phyloP scores from a whole-genome alignment of 2,888 invertebrate species.

The Platerodrilus igneus region DNA sequence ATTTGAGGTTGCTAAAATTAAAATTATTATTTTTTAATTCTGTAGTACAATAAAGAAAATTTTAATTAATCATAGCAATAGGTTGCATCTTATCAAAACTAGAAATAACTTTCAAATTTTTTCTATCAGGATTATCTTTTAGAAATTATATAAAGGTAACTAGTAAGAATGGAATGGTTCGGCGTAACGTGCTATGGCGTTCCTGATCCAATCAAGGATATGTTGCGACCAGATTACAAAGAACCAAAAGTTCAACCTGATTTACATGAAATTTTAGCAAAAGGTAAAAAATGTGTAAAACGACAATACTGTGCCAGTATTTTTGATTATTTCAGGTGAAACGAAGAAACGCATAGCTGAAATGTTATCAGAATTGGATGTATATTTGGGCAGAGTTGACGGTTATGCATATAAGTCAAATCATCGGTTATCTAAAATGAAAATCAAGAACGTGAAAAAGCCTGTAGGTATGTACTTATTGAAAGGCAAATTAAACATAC shows the following conservation, averaged over 20 bases:
- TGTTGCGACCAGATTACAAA: slow-evolving; percentile 47
- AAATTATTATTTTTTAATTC: too few species aligned
- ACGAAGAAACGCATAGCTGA: slow-evolving; percentile 32
- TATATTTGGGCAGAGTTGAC: slow-evolving; percentile 52
- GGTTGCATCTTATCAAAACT: too few species aligned
- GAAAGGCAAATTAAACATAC: neutral
- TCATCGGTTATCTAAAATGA: slow-evolving; percentile 50
- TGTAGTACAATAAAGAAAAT: too few species aligned
- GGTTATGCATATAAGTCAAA: slow-evolving; percentile 55
- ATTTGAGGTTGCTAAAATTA: too few species aligned
- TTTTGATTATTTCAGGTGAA: slow-evolving; percentile 6
- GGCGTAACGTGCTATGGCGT: slow-evolving; percentile 51
- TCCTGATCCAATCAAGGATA: slow-evolving; percentile 51
- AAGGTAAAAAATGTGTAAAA: slow-evolving; percentile 36
- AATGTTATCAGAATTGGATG: slow-evolving; percentile 44
- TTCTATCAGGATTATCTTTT: too few species aligned
- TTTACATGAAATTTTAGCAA: slow-evolving; percentile 43
- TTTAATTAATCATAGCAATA: too few species aligned
- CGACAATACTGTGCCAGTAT: too few species aligned
- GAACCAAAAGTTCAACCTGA: slow-evolving; percentile 48
- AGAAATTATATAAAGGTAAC: too few species aligned
- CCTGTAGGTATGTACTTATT: slow-evolving; percentile 45
- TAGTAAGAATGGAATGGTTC: slow-evolving; percentile 55
- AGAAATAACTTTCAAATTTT: too few species aligned
- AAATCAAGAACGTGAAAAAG: slow-evolving; percentile 52